These are phyloP conservation scores for Menura novaehollandiae DNA, from an alignment of 2,113 vertebrate species.

Conservation along the genomic window DNA sequence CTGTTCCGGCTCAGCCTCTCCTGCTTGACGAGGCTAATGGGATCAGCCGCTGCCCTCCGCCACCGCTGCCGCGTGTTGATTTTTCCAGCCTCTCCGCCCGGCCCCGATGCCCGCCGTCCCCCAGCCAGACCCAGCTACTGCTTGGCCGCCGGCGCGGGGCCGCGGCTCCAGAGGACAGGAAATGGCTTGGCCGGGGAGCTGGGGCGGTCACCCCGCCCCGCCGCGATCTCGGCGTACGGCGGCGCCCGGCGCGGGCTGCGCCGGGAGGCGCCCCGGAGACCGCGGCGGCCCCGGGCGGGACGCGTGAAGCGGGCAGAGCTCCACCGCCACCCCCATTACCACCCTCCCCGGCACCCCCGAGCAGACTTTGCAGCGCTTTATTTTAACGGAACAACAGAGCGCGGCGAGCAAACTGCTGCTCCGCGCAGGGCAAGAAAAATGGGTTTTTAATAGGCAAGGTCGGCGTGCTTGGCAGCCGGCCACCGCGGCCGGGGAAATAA, in stretches of 20 bases:
- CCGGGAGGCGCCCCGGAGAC: neutral
- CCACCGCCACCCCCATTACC: neutral
- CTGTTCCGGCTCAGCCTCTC: neutral
- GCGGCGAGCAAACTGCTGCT: constrained; percentile 17
- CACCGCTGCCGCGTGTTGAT: constrained; percentile 59
- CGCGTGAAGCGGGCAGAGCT: neutral
- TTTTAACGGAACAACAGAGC: constrained; percentile 16
- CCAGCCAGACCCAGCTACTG: constrained; percentile 11
- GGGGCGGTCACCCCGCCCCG: neutral
- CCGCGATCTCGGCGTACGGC: neutral
- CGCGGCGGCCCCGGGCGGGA: neutral
- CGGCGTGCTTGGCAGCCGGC: constrained; percentile 47
- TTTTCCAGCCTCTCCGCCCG: constrained; percentile 56
- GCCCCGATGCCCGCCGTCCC: constrained; percentile 16
- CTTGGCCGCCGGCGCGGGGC: constrained; percentile 6
- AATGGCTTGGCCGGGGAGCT: neutral
- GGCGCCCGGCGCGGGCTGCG: neutral
- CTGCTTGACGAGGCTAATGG: constrained; percentile 45
- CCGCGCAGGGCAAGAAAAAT: constrained; percentile 40
- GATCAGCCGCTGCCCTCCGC: constrained; percentile 40
- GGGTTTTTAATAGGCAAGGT: constrained; percentile 44
- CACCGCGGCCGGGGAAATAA: constrained; percentile 13
- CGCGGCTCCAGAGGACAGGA: constrained; percentile 3
- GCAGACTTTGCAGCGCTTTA: neutral
- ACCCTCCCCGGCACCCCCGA: neutral